Percentiles rank a stretch among this genome's conserved stretches.
phyloP scores from a whole-genome alignment of 2,113 vertebrate species.

The Sceloporus tristichus region DNA sequence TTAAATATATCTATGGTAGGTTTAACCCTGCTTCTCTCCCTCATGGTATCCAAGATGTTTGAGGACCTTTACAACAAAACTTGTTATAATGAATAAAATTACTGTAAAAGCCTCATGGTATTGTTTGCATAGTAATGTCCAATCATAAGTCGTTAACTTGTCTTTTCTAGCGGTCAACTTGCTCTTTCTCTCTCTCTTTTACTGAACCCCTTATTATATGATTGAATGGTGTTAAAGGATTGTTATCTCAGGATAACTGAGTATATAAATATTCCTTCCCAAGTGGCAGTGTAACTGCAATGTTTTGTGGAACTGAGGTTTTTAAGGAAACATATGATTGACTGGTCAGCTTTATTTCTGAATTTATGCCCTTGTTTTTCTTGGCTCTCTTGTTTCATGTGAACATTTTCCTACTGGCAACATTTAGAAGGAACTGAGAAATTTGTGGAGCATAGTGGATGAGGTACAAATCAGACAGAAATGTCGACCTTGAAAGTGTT shows the following conservation, averaged over 20 bases:
- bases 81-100: neutral
- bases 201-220: neutral
- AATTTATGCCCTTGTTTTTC: neutral
- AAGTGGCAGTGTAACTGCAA: neutral
- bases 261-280: neutral
- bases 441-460: neutral
- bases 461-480: neutral
- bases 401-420: slow-evolving; percentile 3
- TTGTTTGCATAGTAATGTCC: neutral
- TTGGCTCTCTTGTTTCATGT: neutral
- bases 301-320: neutral
- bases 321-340: neutral
- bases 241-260: slow-evolving; percentile 4
- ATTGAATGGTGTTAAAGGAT: neutral
- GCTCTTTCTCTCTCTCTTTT: neutral
- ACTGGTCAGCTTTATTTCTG: slow-evolving; percentile 6
- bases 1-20: no score
- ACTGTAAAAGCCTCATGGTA: neutral
- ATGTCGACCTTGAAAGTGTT: neutral
- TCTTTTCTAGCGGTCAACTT: neutral
- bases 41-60: no score
- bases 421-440: neutral
- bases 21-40: no score
- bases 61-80: neutral
- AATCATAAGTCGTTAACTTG: neutral